Evolutionary conservation across 2,113 vertebrate species (phyloP).

Genomic region (Oncorhynchus gorbuscha): DNA sequence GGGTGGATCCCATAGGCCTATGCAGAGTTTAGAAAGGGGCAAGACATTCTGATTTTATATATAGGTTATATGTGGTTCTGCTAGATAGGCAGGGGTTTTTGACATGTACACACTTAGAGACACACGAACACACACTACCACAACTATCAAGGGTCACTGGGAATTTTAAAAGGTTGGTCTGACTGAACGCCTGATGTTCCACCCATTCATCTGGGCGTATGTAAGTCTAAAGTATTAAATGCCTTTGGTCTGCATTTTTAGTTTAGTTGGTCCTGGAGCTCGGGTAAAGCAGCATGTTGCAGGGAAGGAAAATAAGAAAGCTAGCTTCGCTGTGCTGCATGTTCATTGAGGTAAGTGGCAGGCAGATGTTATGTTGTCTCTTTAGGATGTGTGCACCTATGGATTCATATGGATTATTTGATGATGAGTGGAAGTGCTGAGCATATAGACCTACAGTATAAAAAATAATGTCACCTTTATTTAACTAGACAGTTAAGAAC

Average conservation of each 20-base stretch:
- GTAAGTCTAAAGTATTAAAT: slow-evolving; percentile 34
- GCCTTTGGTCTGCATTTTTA: slow-evolving; percentile 39
- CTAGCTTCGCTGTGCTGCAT: slow-evolving; percentile 44
- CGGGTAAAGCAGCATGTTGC: slow-evolving; percentile 38
- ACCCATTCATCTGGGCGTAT: slow-evolving; percentile 36
- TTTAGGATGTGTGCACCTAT: too few relatives aligned
- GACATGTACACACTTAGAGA: background rate
- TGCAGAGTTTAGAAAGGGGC: background rate
- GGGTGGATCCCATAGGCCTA: background rate
- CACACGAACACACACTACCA: background rate
- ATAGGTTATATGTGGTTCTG: background rate
- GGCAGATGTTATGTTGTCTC: too few relatives aligned
- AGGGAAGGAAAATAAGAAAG: slow-evolving; percentile 38
- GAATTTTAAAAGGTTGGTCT: slow-evolving; percentile 14
- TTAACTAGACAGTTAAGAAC: too few relatives aligned
- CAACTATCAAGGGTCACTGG: slow-evolving; percentile 4
- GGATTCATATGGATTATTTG: too few relatives aligned
- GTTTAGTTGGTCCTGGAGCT: slow-evolving; percentile 23
- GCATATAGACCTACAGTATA: background rate
- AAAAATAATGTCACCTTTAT: background rate
- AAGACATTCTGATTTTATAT: background rate
- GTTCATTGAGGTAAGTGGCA: slow-evolving; percentile 42
- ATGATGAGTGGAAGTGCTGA: too few relatives aligned
- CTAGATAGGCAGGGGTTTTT: background rate
- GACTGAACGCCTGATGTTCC: slow-evolving; percentile 34